Evolutionary conservation across 2,888 invertebrate species (phyloP), one percentile per base, ranked within the genome.

Genomic region (Himalopsyche anomala): DNA sequence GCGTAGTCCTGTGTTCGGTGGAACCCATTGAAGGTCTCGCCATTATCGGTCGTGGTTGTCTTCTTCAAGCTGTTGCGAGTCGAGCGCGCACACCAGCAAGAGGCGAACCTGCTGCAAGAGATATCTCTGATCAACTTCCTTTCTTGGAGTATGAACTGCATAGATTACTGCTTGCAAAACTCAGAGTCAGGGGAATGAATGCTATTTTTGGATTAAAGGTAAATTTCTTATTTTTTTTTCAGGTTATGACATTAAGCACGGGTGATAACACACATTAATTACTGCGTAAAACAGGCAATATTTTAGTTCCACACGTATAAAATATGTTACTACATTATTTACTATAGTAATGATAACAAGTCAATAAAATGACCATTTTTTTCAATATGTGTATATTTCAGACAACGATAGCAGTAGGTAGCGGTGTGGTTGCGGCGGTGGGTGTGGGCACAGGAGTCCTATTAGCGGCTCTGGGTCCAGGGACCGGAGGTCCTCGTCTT

Each of bases 71-170:
- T 83, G 96, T 96, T 89, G 96, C 97, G 0, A 95, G 96, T 84
- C 95, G 97, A 80, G 94, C 95, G 0, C 95, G 98, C 89, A 95
- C 96, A 80, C 97, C 97, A 89, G 94, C 96, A 9, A 94, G 96
- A 15, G 96, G 97, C 0, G 98, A 98, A 92, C 94, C 96, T 0
- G 96, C 96, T 89, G 98, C 99, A 5, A 96, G 98, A 89, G 99
- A 99, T 92, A 97, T 99, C 87, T 98, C 98, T 1, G 97, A 99
- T 92, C 97, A 97, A 89, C 93, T 99, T 84, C 99, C 99, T 0
- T 99, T 99, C 92, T 92, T 99, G 84, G 99, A 99, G 91, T 99
- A 99, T 91, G 99, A 99, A 91, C 93, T 99, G 81, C 98, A 99
- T 91, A 95, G 97, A 87, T 94, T 98, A 89, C 92, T 99, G 56